Base-by-base conservation (phyloP, 1,140 invertebrate species). In the Conus betulinus region DNA sequence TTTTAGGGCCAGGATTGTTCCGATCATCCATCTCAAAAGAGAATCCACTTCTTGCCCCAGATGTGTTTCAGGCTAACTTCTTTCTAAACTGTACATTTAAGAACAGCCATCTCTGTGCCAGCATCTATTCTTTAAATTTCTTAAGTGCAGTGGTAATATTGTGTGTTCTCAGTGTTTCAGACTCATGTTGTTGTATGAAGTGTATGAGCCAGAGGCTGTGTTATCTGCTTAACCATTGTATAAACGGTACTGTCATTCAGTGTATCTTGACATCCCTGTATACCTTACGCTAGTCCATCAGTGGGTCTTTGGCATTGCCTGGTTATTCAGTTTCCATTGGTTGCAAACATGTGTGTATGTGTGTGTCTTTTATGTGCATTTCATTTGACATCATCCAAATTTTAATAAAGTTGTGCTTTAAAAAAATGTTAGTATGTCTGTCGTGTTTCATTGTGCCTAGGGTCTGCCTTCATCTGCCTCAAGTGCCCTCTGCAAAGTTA, bases 331-430 rank as follows among this genome's bases (percentile, higher is more conserved):
- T 78, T 87, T 67, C 39, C 53, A 87, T 76, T 78, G 53, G 23
- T 57, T 57, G 74, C 74, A 78, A 27, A 74, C 71, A 53, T 52
- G 39, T 39, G 39, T 82, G 39, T n/a, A 78, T 78, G 85, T 79
- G 85, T 78, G 85, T 87, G 85, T 87, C 71, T 87, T 87, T 74
- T 53, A 74, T 79, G 85, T 87, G 85, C 85, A n/a, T 13, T 87
- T 87, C 74, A 53, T 87, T 87, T 87, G 25, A 87, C 85, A 87
- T 87, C 85, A 87, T 78, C 51, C 85, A 87, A 87, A 87, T 87
- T 78, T 87, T 87, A 87, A 87, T 87, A 87, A 87, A 87, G 39
- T 87, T 87, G 85, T 87, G 85, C 71, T 87, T 87, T 86, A 52
- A 67, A 84, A 63, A 23, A 25, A 63, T 84, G 27, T 55, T 15